Percentiles rank a stretch among this genome's conserved stretches.
Conservation (phyloP, 2,113 vertebrate species). For the Oreochromis niloticus region DNA sequence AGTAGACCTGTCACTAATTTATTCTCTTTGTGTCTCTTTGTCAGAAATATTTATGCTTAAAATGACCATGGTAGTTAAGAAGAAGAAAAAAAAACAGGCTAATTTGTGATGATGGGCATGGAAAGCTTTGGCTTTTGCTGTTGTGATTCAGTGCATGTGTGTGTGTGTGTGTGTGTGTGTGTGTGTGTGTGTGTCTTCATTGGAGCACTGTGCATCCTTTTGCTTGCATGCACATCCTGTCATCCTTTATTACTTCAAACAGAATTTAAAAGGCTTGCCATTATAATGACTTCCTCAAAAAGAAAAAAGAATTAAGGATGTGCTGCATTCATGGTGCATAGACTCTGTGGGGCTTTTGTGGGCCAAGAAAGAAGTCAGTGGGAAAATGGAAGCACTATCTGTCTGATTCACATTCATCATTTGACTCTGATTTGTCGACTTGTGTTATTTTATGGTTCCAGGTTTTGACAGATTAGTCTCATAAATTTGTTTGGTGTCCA, state of each 20-base stretch:
- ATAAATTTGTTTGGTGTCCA: not conserved
- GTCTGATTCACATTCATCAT: not conserved
- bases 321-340: not conserved
- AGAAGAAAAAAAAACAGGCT: not conserved
- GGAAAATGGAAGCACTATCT: not conserved
- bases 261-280: conserved; percentile 24
- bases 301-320: not conserved
- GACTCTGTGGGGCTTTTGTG: not conserved
- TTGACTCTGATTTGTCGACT: not conserved
- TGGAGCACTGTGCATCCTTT: not conserved
- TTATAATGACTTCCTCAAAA: conserved; percentile 17
- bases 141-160: not conserved
- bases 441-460: not conserved
- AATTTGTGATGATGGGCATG: conserved; percentile 36
- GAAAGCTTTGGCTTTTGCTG: conserved; percentile 3
- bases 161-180: not conserved
- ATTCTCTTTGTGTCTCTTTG: not conserved
- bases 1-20: conserved; percentile 23
- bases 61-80: conserved; percentile 3
- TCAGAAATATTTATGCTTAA: conserved; percentile 16
- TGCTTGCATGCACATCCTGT: not conserved
- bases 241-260: conserved; percentile 20
- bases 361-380: not conserved
- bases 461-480: not conserved
- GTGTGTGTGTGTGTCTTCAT: not conserved